These are phyloP conservation scores for Odontomachus brunneus DNA, from an alignment of 1,140 invertebrate species.

Conservation along the genomic window DNA sequence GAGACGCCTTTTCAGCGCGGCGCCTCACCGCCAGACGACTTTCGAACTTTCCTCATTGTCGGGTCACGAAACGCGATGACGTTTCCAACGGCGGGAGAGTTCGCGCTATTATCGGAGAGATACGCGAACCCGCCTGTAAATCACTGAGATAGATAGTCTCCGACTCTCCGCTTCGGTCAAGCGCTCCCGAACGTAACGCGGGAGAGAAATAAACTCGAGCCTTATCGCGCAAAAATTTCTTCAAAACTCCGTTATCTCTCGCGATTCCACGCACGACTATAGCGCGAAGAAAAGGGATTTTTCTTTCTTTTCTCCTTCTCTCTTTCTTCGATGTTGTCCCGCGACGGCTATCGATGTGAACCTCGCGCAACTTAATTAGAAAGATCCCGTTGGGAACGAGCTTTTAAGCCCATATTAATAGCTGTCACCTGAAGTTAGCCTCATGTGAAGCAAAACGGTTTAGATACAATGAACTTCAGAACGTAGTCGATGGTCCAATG, in stretches of 20 bases:
- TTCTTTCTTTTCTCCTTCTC: neutral
- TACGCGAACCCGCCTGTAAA: constrained; percentile 1
- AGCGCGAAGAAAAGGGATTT: neutral
- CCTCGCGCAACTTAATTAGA: neutral
- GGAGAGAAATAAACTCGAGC: neutral
- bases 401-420: neutral
- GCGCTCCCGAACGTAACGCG: too few species aligned
- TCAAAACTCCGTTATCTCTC: neutral
- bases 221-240: constrained; percentile 13
- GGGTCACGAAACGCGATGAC: constrained; percentile 75
- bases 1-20: constrained; percentile 67
- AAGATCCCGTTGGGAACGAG: neutral
- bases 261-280: too few species aligned
- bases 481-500: too few species aligned
- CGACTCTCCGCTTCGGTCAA: neutral
- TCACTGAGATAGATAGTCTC: constrained; percentile 8
- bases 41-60: constrained; percentile 77
- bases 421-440: too few species aligned
- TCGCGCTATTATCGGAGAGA: constrained; percentile 17
- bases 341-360: neutral
- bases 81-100: constrained; percentile 39
- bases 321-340: neutral
- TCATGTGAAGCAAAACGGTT: too few species aligned
- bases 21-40: constrained; percentile 54
- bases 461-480: too few species aligned